These are phyloP conservation scores for Mellilla xanthometata DNA, from an alignment of 2,888 invertebrate species.

Conservation along the genomic window DNA sequence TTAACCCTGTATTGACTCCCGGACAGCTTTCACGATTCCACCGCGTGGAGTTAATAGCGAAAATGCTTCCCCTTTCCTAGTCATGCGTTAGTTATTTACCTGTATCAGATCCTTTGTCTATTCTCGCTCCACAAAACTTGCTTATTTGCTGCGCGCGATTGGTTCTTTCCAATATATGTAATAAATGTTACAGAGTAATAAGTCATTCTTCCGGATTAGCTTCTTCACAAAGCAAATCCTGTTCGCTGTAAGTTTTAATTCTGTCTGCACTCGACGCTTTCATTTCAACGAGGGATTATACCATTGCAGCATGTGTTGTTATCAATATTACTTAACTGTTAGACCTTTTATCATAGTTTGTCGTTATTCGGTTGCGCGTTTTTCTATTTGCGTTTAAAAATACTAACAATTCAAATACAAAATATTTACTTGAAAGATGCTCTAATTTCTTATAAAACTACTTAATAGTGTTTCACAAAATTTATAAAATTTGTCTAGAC, in stretches of 20 bases:
- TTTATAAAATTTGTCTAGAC: too few species aligned
- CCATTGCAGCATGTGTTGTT: conserved; percentile 8
- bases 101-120: conserved; percentile 77
- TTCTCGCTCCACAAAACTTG: conserved; percentile 72
- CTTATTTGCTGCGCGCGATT: conserved; percentile 74
- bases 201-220: conserved; percentile 63
- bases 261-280: conserved; percentile 29
- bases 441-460: too few species aligned
- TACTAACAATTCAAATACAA: too few species aligned
- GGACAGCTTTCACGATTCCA: conserved; percentile 47
- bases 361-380: too few species aligned
- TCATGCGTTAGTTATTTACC: conserved; percentile 73
- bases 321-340: background rate
- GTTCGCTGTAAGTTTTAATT: conserved; percentile 34
- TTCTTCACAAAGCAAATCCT: conserved; percentile 50
- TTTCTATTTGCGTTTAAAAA: too few species aligned
- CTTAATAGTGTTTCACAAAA: too few species aligned
- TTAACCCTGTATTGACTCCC: conserved; percentile 35
- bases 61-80: conserved; percentile 60
- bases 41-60: conserved; percentile 53
- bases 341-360: background rate
- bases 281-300: conserved; percentile 7
- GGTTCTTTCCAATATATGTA: conserved; percentile 70
- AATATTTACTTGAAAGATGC: too few species aligned
- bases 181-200: conserved; percentile 73